Evolutionary conservation across 37 sponge, comb jelly and placozoan species (phyloP).

Genomic region (Halichondria panicea): DNA sequence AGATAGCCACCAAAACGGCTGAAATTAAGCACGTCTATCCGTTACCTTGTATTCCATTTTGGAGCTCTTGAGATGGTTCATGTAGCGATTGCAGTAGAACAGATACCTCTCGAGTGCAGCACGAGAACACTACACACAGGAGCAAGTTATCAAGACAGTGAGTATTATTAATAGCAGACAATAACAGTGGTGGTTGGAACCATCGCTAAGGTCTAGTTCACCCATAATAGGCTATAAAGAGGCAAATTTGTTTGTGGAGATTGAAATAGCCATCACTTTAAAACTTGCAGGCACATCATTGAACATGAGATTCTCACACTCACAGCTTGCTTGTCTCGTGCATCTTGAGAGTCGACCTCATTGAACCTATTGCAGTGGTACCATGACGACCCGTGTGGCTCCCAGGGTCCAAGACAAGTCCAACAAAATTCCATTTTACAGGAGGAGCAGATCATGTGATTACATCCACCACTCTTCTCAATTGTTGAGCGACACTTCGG

Average conservation of each 20-base stretch:
- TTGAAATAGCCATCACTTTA: no score
- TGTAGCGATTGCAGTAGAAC: conserved; percentile 89
- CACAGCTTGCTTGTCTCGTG: conserved; percentile 75
- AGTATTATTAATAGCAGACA: neutral
- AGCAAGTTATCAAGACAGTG: no score
- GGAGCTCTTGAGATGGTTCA: conserved; percentile 81
- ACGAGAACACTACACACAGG: conserved; percentile 51
- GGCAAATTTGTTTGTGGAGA: no score
- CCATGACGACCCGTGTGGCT: conserved; percentile 86
- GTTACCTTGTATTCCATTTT: conserved; percentile 62
- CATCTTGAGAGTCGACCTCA: conserved; percentile 73
- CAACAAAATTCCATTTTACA: conserved; percentile 93
- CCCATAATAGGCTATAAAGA: no score
- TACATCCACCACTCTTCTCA: conserved; percentile 96
- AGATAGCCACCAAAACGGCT: neutral
- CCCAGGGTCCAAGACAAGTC: conserved; percentile 93
- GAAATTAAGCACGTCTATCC: neutral
- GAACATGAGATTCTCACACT: conserved; percentile 8
- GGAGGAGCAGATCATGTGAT: conserved; percentile 83
- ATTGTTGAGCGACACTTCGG: conserved; percentile 91
- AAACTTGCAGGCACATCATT: no score
- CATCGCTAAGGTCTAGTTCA: no score
- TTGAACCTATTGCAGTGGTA: conserved; percentile 92
- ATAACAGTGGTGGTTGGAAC: no score
- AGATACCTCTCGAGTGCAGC: conserved; percentile 82